phyloP scores from a whole-genome alignment of 2,113 vertebrate species.

The Tenrec ecaudatus region DNA sequence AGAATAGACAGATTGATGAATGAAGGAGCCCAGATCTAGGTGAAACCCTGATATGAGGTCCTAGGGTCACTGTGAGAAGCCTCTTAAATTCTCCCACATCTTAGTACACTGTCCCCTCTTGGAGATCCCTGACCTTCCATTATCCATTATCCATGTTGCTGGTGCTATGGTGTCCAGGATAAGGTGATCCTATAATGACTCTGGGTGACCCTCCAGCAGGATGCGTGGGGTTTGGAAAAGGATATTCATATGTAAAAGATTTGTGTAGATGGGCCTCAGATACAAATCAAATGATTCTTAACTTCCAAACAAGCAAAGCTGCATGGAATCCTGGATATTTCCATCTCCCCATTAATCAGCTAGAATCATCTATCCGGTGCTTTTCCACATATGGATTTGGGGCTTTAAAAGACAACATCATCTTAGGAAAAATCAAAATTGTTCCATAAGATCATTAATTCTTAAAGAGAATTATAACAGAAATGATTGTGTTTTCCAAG shows the following conservation, averaged over 20 bases:
- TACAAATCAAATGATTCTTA: slow-evolving; percentile 25
- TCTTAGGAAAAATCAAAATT: slow-evolving; percentile 48
- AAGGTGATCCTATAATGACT: background rate
- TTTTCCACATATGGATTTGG: background rate
- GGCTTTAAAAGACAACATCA: background rate
- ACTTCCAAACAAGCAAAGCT: background rate
- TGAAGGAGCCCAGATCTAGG: background rate
- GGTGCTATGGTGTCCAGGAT: background rate
- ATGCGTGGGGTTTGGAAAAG: background rate
- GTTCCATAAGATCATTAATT: slow-evolving; percentile 19
- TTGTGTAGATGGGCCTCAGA: background rate
- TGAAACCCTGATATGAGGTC: background rate
- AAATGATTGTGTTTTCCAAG: slow-evolving; percentile 26
- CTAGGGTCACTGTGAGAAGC: background rate
- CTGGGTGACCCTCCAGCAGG: background rate
- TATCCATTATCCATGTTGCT: background rate
- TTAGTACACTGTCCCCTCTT: background rate
- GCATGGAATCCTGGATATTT: background rate
- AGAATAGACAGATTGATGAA: background rate
- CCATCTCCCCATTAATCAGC: background rate
- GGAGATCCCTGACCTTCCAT: background rate
- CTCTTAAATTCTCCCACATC: background rate
- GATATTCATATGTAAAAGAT: background rate
- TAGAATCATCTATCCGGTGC: background rate
- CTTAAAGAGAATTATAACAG: slow-evolving; percentile 25